Evolutionary conservation across 2,113 vertebrate genomes (phyloP).

Genomic region (Tinamus guttatus): DNA sequence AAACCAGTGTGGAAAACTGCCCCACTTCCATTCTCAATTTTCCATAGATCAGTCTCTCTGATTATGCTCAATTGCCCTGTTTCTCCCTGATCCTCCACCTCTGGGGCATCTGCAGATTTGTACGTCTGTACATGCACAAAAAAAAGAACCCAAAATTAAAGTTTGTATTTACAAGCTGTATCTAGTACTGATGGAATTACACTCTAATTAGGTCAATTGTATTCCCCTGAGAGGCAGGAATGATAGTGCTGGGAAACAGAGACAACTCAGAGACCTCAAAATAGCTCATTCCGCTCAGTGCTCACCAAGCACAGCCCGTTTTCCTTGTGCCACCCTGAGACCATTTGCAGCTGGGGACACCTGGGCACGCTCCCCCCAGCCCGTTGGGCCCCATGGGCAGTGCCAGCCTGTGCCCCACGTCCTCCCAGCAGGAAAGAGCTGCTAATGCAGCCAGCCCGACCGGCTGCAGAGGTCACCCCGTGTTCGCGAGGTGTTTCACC

Average conservation of each 20-base stretch:
- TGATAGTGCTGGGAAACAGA: constrained; percentile 40
- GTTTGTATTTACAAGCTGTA: constrained; percentile 20
- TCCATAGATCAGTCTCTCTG: neutral
- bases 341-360: neutral
- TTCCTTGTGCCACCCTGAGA: neutral
- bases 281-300: constrained; percentile 41
- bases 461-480: neutral
- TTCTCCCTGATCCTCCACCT: neutral
- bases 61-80: neutral
- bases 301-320: neutral
- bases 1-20: neutral
- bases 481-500: neutral
- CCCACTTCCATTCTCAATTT: neutral
- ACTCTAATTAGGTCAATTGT: constrained; percentile 60
- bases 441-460: neutral
- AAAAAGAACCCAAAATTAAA: neutral
- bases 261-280: constrained; percentile 38
- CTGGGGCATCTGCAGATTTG: neutral
- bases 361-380: neutral
- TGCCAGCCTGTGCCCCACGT: neutral
- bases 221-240: constrained; percentile 56
- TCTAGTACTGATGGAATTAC: constrained; percentile 4
- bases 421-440: neutral
- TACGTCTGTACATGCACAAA: neutral
- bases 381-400: neutral